Evolutionary conservation across 2,797 vertebrate genomes (phyloP).

Genomic region (Tinamus major): DNA sequence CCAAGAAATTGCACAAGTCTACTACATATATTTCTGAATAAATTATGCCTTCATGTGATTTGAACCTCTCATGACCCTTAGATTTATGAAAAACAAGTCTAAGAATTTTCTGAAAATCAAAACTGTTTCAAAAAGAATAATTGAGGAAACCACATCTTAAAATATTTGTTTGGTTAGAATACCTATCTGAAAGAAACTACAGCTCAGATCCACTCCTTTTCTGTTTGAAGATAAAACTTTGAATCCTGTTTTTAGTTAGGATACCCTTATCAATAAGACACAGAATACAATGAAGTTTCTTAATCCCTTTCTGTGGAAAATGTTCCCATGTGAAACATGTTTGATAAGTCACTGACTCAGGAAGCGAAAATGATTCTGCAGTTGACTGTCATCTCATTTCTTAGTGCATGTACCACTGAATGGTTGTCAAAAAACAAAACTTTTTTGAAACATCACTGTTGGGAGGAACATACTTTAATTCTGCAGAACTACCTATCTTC

Average conservation of each 20-base stretch:
- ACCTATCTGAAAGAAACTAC: not conserved
- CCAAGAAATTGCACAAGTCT: not conserved
- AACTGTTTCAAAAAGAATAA: not conserved
- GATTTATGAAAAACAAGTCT: not conserved
- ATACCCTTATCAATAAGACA: not conserved
- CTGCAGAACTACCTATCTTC: not conserved
- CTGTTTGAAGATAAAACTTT: not conserved
- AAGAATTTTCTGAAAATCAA: not conserved
- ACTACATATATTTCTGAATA: not conserved
- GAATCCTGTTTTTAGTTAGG: not conserved
- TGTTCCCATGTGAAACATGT: not conserved
- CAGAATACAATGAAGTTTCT: not conserved
- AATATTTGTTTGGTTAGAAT: not conserved
- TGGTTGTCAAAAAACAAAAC: not conserved
- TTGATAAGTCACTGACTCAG: not conserved
- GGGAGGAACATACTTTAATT: not conserved
- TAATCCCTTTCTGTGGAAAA: not conserved
- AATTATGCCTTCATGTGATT: not conserved
- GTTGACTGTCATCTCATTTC: not conserved
- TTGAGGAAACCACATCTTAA: not conserved
- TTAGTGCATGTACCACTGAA: not conserved
- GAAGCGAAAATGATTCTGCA: not conserved
- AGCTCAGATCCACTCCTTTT: not conserved
- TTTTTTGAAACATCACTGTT: not conserved
- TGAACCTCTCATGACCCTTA: not conserved